A percentile compares a stretch with the other conserved stretches of the same genome.
phyloP scores from a whole-genome alignment of 2,888 invertebrate species.

The Euphydryas editha region DNA sequence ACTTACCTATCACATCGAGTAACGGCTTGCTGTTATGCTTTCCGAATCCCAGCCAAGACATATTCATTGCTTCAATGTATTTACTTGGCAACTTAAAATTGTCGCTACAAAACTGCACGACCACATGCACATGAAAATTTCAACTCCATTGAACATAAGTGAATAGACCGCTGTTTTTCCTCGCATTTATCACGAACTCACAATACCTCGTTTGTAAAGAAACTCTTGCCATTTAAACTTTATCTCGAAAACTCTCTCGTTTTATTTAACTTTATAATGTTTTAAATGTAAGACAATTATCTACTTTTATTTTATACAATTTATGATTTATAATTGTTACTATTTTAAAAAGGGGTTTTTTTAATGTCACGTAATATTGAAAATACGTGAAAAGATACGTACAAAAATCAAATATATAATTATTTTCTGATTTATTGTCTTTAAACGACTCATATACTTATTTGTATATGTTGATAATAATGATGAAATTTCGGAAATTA shows the following conservation, averaged over 20 bases:
- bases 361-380: no score
- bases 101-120: conserved; percentile 11
- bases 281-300: background rate
- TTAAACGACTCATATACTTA: no score
- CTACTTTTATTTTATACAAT: background rate
- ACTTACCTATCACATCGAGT: background rate
- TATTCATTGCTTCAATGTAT: conserved; percentile 3
- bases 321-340: background rate
- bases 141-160: conserved; percentile 22
- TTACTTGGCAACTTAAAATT: conserved; percentile 12
- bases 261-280: conserved; percentile 3
- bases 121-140: conserved; percentile 22
- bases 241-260: conserved; percentile 5
- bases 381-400: no score
- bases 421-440: no score
- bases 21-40: background rate
- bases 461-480: no score
- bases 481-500: no score
- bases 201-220: conserved; percentile 20
- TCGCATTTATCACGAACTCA: conserved; percentile 15
- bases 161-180: conserved; percentile 24
- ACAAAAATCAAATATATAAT: no score
- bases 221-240: conserved; percentile 12
- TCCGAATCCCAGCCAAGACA: conserved; percentile 3
- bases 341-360: no score